Percentiles rank a stretch among this genome's conserved stretches.
These are phyloP conservation scores for Anorthoa munda DNA, from an alignment of 2,888 invertebrate species.

Conservation along the genomic window DNA sequence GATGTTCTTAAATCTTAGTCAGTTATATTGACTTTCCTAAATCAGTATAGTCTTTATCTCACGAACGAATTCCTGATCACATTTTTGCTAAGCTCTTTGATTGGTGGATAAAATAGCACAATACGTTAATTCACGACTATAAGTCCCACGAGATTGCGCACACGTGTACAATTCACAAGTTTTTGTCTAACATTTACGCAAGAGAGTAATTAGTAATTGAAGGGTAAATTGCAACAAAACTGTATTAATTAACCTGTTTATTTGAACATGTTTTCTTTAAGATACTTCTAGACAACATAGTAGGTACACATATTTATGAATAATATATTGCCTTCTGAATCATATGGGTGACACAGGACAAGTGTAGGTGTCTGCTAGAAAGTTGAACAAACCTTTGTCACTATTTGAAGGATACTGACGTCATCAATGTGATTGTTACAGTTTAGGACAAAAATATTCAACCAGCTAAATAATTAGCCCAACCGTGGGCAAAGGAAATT, in stretches of 20 bases:
- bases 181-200: constrained; percentile 59
- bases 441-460: no score
- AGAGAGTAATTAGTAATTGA: constrained; percentile 53
- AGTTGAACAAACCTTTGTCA: no score
- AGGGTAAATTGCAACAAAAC: constrained; percentile 59
- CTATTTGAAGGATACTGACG: no score
- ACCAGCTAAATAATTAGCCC: no score
- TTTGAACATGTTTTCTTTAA: background rate
- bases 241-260: constrained; percentile 22
- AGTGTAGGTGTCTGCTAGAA: no score
- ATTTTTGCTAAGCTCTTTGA: constrained; percentile 49
- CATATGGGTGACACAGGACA: no score
- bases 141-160: constrained; percentile 66
- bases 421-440: no score
- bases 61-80: constrained; percentile 39
- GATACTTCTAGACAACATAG: no score
- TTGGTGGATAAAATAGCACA: constrained; percentile 62
- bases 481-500: constrained; percentile 14
- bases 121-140: constrained; percentile 64
- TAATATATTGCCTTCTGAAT: no score
- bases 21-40: background rate
- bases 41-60: constrained; percentile 12
- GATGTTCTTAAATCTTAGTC: no score
- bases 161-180: constrained; percentile 48
- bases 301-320: no score